Conservation (phyloP, 2,113 vertebrate genomes). For the Chionomys nivalis region DNA sequence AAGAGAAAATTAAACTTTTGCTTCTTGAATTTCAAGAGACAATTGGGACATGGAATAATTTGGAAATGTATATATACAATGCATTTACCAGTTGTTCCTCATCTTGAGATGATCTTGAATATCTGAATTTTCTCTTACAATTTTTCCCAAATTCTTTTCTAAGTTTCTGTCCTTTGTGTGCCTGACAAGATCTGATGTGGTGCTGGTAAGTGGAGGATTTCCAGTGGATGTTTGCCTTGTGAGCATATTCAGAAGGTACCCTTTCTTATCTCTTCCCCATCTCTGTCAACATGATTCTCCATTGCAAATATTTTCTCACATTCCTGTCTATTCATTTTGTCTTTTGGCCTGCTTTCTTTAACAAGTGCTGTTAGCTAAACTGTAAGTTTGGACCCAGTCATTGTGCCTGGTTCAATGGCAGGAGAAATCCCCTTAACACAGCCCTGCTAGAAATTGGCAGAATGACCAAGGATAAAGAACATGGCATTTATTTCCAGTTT, state of each 20-base stretch:
- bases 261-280: background rate
- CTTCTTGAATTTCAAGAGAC: background rate
- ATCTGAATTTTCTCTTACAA: background rate
- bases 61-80: background rate
- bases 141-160: background rate
- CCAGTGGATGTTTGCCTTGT: background rate
- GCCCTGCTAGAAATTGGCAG: background rate
- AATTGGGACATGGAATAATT: background rate
- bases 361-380: background rate
- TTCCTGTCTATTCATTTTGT: background rate
- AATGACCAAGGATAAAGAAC: constrained; percentile 32
- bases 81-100: background rate
- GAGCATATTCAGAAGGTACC: background rate
- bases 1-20: background rate
- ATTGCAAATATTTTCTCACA: background rate
- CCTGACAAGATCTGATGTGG: background rate
- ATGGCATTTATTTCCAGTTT: constrained; percentile 43
- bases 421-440: background rate
- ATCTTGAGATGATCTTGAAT: background rate
- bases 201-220: background rate
- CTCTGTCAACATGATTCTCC: no score
- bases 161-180: background rate
- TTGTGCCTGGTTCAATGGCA: background rate
- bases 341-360: background rate
- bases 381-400: background rate